Base-by-base conservation (phyloP, 2,888 invertebrate species). In the Apamea anceps region DNA sequence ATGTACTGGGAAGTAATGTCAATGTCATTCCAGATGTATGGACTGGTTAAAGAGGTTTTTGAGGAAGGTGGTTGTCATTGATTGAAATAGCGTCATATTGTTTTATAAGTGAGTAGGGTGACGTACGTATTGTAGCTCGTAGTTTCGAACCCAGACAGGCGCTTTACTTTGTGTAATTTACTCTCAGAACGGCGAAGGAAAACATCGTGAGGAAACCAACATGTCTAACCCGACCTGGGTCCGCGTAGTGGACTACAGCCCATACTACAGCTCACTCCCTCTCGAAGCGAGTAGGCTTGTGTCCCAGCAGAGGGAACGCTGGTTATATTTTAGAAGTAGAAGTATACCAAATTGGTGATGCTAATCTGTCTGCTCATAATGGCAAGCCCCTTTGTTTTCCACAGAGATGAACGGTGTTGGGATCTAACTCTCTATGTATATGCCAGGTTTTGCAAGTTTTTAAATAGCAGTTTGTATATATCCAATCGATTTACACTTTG, bases 21-120 rank as follows among this genome's bases (percentile, higher is more conserved):
- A 72, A 21, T 76, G 77, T 81, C 62, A 77, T 68, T 32, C 72
- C 25, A 77, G 67, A 79, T 82, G 60, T 87, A 81, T 80, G 80
- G 77, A 82, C 79, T 75, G 37, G 68, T 75, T 74, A 45, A 66
- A 67, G 42, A 42, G 4, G 13, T 37, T 65, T 57, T 72, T 37
- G 60, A 54, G 13, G 25, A 15, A n/a, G n/a, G n/a, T 37, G 8
- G 57, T 54, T 57, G 25, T 45, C 28, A 28, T 48, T n/a, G 32
- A 5, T 18, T 65, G 13, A 45, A 15, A 15, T 48, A 2, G 21
- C 13, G 15, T 18, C 51, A 1, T 45, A 5, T 63, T 68, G n/a
- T 25, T 67, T 28, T 4, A 8, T 51, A 75, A 66, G 48, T 28
- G 12, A n/a, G n/a, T 12, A 13, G 12, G 10, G 3, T n/a, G 57